Evolutionary conservation across 2,113 vertebrate species (phyloP).

Genomic region (Cololabis saira): DNA sequence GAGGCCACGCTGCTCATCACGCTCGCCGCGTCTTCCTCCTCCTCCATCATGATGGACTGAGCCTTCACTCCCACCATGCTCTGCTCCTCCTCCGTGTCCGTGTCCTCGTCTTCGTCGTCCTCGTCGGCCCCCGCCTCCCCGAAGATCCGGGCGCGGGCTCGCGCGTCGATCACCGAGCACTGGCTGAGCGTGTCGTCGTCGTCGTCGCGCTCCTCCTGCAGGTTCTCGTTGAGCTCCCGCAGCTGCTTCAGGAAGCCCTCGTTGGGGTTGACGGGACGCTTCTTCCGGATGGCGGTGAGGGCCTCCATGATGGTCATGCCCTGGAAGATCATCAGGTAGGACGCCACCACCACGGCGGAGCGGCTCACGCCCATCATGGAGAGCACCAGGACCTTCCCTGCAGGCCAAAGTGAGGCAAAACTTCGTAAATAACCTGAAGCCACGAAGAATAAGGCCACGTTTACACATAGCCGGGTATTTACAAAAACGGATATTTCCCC

Average conservation of each 20-base stretch:
- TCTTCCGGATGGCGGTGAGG: conserved; percentile 88
- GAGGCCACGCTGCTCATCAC: conserved; percentile 85
- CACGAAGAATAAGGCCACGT: not conserved
- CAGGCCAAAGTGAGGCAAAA: not conserved
- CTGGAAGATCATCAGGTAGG: conserved; percentile 99
- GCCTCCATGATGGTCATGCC: conserved; percentile 92
- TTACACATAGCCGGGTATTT: too few species aligned
- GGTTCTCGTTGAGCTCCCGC: conserved; percentile 89
- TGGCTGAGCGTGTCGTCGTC: conserved; percentile 82
- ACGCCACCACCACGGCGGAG: conserved; percentile 90
- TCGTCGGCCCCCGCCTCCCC: conserved; percentile 39
- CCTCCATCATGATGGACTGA: conserved; percentile 78
- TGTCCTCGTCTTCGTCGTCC: conserved; percentile 42
- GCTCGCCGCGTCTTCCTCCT: conserved; percentile 88
- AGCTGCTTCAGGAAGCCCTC: conserved; percentile 96
- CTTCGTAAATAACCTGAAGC: not conserved
- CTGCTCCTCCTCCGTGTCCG: conserved; percentile 59
- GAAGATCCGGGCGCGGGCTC: conserved; percentile 65
- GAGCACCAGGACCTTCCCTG: conserved; percentile 93
- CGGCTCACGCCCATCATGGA: conserved; percentile 97
- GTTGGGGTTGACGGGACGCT: conserved; percentile 91
- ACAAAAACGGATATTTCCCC: too few species aligned
- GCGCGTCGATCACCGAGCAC: conserved; percentile 80
- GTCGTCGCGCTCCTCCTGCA: conserved; percentile 89
- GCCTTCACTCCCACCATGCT: conserved; percentile 70